These are phyloP conservation scores for Epirrhoe alternata DNA, from an alignment of 2,888 invertebrate species.

Conservation along the genomic window DNA sequence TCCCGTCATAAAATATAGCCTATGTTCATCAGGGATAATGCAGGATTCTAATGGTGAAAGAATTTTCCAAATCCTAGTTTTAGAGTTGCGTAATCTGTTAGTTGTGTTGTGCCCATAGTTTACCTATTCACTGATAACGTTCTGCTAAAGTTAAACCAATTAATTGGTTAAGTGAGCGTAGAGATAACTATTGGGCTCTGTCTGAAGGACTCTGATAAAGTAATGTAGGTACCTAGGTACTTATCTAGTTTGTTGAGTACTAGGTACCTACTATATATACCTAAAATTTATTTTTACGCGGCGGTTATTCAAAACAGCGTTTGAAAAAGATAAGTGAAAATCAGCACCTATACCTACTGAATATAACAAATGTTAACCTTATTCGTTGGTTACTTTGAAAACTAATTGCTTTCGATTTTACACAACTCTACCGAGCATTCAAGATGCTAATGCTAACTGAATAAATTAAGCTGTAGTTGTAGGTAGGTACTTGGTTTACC, in stretches of 20 bases:
- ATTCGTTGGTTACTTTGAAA: too few species aligned
- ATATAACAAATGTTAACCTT: too few species aligned
- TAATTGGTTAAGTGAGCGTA: neutral
- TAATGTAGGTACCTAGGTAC: neutral
- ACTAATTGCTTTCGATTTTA: too few species aligned
- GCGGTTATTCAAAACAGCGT: too few species aligned
- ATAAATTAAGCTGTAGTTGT: neutral
- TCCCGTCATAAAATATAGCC: too few species aligned
- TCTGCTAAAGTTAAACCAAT: neutral
- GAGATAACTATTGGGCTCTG: neutral
- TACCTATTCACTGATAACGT: neutral
- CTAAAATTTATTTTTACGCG: too few species aligned
- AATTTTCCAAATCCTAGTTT: neutral
- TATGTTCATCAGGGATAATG: too few species aligned
- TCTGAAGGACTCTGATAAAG: conserved; percentile 1
- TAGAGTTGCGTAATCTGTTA: neutral
- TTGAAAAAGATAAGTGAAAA: too few species aligned
- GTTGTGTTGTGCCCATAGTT: neutral
- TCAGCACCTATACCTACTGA: too few species aligned
- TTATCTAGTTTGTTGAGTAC: neutral
- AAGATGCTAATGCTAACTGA: neutral
- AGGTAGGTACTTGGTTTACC: too few species aligned
- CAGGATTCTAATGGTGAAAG: too few species aligned
- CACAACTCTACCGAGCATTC: neutral
- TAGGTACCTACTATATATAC: neutral